A percentile compares a stretch with the other conserved stretches of the same genome.
Conservation (phyloP, 92 coral and sea anemone genomes). For the Phymanthus crucifer region DNA sequence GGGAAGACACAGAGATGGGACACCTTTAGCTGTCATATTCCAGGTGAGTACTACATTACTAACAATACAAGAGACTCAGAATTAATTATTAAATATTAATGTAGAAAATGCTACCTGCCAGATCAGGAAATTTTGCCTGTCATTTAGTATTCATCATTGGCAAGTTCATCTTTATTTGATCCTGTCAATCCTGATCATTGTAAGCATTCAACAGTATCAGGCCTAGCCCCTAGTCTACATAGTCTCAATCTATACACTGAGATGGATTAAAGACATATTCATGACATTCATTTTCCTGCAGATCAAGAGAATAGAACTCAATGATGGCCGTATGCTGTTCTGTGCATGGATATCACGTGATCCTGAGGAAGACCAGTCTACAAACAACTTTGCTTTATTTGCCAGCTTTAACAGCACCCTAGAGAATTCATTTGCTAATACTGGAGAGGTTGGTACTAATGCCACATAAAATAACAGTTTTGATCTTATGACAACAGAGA, state of each 20-base stretch:
- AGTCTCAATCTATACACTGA: too few species aligned
- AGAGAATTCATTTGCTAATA: slow-evolving; percentile 62
- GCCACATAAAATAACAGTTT: background rate
- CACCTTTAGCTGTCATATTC: slow-evolving; percentile 81
- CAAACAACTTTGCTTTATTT: slow-evolving; percentile 59
- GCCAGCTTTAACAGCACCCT: slow-evolving; percentile 78
- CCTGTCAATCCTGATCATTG: too few species aligned
- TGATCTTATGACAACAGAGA: too few species aligned
- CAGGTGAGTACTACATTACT: slow-evolving; percentile 50
- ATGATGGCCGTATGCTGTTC: slow-evolving; percentile 78
- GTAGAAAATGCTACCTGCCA: too few species aligned
- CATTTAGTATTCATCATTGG: too few species aligned
- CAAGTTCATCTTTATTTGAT: too few species aligned
- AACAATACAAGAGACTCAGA: background rate
- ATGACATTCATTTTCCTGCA: too few species aligned
- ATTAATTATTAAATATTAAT: too few species aligned
- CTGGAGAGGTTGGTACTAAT: slow-evolving; percentile 67
- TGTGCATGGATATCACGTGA: slow-evolving; percentile 97
- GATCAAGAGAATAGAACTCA: slow-evolving; percentile 91
- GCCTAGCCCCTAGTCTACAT: too few species aligned
- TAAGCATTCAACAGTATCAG: too few species aligned
- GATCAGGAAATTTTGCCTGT: too few species aligned
- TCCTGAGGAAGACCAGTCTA: slow-evolving; percentile 86
- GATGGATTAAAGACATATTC: too few species aligned
- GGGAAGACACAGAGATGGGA: slow-evolving; percentile 89